Base-by-base conservation (phyloP, 30 jellyfish, hydroid and myxozoan genomes). In the Cassiopea xamachana region DNA sequence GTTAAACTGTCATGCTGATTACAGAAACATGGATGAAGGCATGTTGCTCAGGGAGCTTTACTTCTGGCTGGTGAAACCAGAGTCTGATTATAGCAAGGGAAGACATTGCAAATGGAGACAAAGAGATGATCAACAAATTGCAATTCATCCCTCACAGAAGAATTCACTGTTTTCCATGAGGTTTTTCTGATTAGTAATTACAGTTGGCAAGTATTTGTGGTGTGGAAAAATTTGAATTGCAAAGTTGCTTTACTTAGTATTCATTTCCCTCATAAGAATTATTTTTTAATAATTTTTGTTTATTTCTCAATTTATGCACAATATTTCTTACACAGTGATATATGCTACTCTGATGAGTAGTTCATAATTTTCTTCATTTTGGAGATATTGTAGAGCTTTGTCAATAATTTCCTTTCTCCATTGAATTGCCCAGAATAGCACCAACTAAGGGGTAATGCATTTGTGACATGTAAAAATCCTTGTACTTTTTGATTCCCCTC, bases 131-230 rank as follows among this genome's bases (percentile, higher is more conserved):
- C 73, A 79, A 59, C 55, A 19, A 71, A 16, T 71, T 71, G n/a
- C 51, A 16, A 43, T 71, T 43, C 55, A 43, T 43, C 39, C 55
- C 80, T 16, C 15, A 3, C 50, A 71, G 55, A 5, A 71, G 80
- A 27, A 19, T 71, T 10, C 55, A 43, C 17, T 71, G 16, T 18
- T 19, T 71, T 16, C 2, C 15, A 55, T 71, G 55, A 71, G 80
- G 15, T 16, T 64, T 71, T 71, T 71, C 80, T 10, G 5, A 3
- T 43, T 1, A 4, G 7, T 71, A 18, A 15, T 71, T 71, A 9
- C 27, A 55, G 80, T 71, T 71, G 80, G 80, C 80, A 71, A 71
- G 80, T 43, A 71, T 71, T 71, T 71, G 74, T 9, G 43, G 43
- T 64, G 74, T 64, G 43, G 74, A 13, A 5, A 64, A 64, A 64